Percentiles rank a stretch among this genome's conserved stretches.
phyloP scores from a whole-genome alignment of 2,113 vertebrate genomes.

The Arizona elegans region DNA sequence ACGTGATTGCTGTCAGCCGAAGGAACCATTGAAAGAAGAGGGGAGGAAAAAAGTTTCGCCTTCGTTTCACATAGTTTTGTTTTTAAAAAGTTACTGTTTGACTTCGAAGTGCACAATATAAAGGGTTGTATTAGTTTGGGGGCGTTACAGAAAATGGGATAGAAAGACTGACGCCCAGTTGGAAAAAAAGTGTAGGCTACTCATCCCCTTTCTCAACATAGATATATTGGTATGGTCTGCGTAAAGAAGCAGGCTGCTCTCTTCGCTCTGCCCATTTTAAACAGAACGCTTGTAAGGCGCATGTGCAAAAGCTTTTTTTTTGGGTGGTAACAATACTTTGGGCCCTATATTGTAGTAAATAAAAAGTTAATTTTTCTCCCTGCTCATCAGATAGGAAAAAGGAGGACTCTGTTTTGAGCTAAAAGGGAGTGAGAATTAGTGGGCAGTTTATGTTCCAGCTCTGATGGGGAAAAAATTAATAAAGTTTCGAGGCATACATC shows the following conservation, averaged over 20 bases:
- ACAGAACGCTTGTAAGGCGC: background rate
- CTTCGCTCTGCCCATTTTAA: background rate
- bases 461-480: background rate
- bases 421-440: background rate
- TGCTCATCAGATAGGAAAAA: background rate
- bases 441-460: background rate
- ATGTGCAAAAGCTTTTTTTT: background rate
- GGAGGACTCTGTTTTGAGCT: background rate
- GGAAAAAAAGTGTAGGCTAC: background rate
- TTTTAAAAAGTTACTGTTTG: too few species aligned
- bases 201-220: background rate
- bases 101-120: background rate
- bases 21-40: background rate
- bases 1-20: background rate
- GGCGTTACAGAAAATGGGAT: background rate
- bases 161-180: too few species aligned
- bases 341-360: background rate
- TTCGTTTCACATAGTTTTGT: background rate
- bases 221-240: background rate
- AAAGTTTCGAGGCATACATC: background rate
- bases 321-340: background rate
- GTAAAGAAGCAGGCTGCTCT: background rate
- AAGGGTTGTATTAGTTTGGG: rapidly evolving
- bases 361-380: background rate
- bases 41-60: background rate